Evolutionary conservation across 2,888 invertebrate genomes (phyloP).

Genomic region (Camponotus fellah): DNA sequence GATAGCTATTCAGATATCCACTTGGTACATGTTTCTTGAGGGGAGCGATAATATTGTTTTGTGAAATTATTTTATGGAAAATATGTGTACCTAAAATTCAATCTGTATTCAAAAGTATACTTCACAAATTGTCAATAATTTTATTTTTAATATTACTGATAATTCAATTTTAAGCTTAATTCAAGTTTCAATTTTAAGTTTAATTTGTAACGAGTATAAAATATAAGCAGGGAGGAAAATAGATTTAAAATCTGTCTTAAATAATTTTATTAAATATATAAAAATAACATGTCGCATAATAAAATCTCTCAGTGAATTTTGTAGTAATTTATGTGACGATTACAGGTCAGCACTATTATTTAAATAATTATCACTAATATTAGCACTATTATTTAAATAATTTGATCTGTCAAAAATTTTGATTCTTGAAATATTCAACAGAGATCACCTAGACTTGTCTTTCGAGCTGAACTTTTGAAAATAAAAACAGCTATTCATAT

Average conservation of each 20-base stretch:
- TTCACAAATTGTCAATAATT: background rate
- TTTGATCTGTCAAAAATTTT: too few relatives aligned
- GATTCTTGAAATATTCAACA: background rate
- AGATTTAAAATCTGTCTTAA: background rate
- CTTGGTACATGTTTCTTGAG: background rate
- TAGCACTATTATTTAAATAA: background rate
- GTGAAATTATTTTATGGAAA: background rate
- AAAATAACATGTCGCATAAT: background rate
- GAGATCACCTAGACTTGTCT: background rate
- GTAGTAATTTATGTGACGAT: slow-evolving; percentile 19
- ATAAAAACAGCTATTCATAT: background rate
- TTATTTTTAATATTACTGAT: background rate
- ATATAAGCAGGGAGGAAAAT: background rate
- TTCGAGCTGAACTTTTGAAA: background rate
- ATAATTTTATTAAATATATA: background rate
- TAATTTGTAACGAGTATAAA: background rate
- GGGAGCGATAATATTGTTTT: background rate
- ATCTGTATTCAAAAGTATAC: background rate
- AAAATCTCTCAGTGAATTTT: background rate
- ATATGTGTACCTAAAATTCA: background rate
- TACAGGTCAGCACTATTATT: too few relatives aligned
- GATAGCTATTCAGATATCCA: background rate
- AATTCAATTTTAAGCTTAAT: too few relatives aligned
- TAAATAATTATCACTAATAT: too few relatives aligned
- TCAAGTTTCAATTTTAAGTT: background rate